Evolutionary conservation across 2,888 invertebrate genomes (phyloP), one percentile per base, ranked within the genome.

Genomic region (Netelia melanura): DNA sequence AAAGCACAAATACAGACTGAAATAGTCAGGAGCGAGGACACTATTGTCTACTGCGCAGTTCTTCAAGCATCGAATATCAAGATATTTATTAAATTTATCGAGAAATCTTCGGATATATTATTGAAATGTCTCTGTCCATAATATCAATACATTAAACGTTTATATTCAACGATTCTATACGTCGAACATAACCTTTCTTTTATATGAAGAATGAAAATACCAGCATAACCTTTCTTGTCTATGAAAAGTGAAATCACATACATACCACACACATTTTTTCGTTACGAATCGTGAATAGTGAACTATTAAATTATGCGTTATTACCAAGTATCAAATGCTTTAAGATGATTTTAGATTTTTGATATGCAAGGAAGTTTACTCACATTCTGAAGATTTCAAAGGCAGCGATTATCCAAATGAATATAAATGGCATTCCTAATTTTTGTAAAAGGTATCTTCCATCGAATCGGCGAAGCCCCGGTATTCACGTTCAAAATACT

Each of bases 161-260:
- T 14, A 11, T 14, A 6, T 48, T 14, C 14, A 48, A 14, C 48
- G 14, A 1, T 56, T 8, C 21, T 11, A 23, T 10, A 61, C 25
- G 10, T 25, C 38, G 38, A 64, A 38, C 64, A 30, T 64, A 64
- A 64, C 64, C 64, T 30, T 38, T 30, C 38, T 64, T 30, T 64
- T 64, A 5, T 38, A 2, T 38, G 14, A 8, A 30, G 38, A 30
- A 5, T 14, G 10, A n/a, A 38, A n/a, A 38, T 10, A 14, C 10
- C 38, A 9, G n/a, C n/a, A 14, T 5, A 9, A 48, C 9, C 14
- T 48, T 48, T 48, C 14, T 48, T 48, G 2, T 48, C 0, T 48
- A 48, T 48, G 14, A 48, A 48, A 48, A 48, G 14, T 10, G 14
- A 48, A 48, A 48, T 11, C 8, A 14, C 48, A 8, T 14, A 48